A percentile compares a stretch with the other conserved stretches of the same genome.
Conservation (phyloP, 2,797 vertebrate genomes). For the Onychomys leucogaster region DNA sequence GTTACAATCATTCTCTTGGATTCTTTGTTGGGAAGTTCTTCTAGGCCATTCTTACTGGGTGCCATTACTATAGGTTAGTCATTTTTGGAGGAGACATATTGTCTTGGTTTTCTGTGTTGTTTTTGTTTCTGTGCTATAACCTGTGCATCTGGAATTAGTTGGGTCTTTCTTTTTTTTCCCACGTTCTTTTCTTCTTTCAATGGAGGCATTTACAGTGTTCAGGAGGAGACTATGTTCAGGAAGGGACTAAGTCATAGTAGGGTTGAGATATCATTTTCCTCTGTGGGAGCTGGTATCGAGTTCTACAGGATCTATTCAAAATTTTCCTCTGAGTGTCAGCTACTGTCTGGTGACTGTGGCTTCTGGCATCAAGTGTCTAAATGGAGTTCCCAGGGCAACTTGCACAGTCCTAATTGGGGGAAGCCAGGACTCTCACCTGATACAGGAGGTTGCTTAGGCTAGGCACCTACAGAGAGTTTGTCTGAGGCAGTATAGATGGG, state of each 20-base stretch:
- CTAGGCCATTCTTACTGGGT: neutral
- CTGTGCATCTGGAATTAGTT: neutral
- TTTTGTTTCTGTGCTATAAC: neutral
- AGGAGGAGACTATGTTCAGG: neutral
- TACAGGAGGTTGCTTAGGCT: neutral
- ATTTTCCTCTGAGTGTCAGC: neutral
- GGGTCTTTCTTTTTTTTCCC: neutral
- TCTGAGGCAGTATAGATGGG: too few species aligned
- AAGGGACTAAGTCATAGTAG: neutral
- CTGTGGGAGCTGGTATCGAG: neutral
- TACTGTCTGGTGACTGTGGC: neutral
- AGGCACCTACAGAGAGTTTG: neutral
- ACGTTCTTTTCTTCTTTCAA: neutral
- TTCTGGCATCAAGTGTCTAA: neutral
- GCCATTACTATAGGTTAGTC: neutral
- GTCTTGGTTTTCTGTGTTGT: neutral
- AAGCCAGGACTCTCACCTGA: neutral
- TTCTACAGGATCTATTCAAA: neutral
- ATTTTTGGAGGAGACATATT: neutral
- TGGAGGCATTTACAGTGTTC: neutral
- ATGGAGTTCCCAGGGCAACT: neutral
- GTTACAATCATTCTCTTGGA: neutral
- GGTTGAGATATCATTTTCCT: neutral
- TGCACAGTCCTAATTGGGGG: neutral
- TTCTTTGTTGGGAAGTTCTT: neutral